Evolutionary conservation across 92 coral and sea anemone genomes (phyloP), one percentile per base, ranked within the genome.

Genomic region (Palythoa grandiflora): DNA sequence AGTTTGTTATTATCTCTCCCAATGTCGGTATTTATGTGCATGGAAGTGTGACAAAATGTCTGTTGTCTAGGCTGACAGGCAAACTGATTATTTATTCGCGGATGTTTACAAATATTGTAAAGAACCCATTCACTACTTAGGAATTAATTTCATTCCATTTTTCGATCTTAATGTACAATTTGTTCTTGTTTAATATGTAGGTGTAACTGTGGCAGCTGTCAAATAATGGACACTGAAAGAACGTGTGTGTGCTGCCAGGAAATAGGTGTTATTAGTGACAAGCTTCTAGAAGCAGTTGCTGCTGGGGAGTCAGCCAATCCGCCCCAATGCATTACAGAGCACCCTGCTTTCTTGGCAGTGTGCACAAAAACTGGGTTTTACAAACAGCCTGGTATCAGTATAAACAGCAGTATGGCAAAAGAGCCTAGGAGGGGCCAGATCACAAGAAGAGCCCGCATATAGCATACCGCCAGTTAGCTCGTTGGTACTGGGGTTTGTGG

Each of bases 311-410:
- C 51, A 21, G 61, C 54, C 4, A 57, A 87, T 28, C 61, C 16
- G 3, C 85, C 90, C 21, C 47, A 8, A 35, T 87, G 90, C 44
- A 87, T 79, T 51, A 87, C 89, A 60, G 75, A 57, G 36, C 83
- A 86, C 44, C 89, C 89, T n/a, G 77, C 77, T 47, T 87, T 87
- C 54, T 44, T 68, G 71, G 79, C 79, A 35, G 90, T 87, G 6
- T 87, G 84, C 63, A 75, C 73, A 50, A 77, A 87, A 75, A 81
- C 76, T 75, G 85, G 66, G 85, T 87, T 3, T 16, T 87, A 53
- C 90, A 87, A 59, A 55, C 60, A 10, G 89, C 89, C 7, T 50
- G 84, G 61, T 77, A 65, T 47, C 89, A 87, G 40, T 78, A 87
- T 38, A 61, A 13, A 20, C 85, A 77, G 68, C 89, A 87, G 48